Evolutionary conservation across 1,140 invertebrate species (phyloP), one percentile per base, ranked within the genome.

Genomic region (Diorhabda carinulata): DNA sequence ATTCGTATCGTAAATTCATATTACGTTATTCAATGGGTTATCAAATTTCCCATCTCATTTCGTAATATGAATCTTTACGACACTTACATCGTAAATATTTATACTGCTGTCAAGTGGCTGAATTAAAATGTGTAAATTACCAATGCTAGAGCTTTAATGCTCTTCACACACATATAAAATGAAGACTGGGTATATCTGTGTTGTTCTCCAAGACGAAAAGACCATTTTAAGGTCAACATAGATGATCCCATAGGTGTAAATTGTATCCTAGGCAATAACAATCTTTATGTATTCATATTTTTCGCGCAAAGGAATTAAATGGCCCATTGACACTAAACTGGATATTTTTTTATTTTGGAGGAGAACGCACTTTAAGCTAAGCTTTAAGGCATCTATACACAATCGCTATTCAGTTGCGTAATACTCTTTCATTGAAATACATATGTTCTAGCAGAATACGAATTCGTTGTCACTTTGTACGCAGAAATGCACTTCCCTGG

Each of bases 381-480:
- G 45, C 64, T 71, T 73, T 69, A 70, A 73, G 65, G n/a, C 59
- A 69, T 75, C 70, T 10, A 74, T 70, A 45, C 73, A 74, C 57
- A 76, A 59, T 63, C 69, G 70, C 74, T 71, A 74, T 61, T 74
- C 64, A 72, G 47, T 66, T 64, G 45, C 6, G 10, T 47, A 47
- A 45, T 8, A 9, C 5, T 45, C 4, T 47, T 6, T 52, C 9
- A 52, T 52, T 6, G 47, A 6, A 52, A 2, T 52, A 52, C 47
- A 52, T 9, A 52, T 25, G 25, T 25, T 25, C 25, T 25, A 25
- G 25, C 25, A 25, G 25, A 1, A 25, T 25, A 25, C 25, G 25
- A 25, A 25, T 25, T 25, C 1, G 25, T 25, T 25, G 25, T 25
- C 25, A 25, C 25, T 25, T 25, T 25, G 25, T 25, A 25, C 25